phyloP scores from a whole-genome alignment of 1,140 invertebrate species.

The Ptiloglossa arizonensis region DNA sequence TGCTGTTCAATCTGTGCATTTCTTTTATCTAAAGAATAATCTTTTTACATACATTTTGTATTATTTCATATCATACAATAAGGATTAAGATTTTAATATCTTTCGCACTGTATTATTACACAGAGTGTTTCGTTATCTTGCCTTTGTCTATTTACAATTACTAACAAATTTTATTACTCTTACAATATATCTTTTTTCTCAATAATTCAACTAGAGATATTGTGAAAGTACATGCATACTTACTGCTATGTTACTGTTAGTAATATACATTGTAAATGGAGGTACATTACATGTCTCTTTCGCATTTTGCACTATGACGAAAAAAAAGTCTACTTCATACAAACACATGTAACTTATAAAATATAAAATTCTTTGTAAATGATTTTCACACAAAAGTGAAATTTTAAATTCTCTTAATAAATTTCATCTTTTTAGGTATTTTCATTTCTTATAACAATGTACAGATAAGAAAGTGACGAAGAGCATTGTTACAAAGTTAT shows the following conservation, averaged over 20 bases:
- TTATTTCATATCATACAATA: background rate
- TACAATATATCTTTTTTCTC: background rate
- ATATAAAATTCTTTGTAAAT: constrained; percentile 39
- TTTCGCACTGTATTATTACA: background rate
- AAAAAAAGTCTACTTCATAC: constrained; percentile 22
- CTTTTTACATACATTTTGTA: constrained; percentile 16
- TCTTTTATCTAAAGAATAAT: background rate
- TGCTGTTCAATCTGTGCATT: background rate
- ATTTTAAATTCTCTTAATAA: constrained; percentile 43
- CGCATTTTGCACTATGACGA: constrained; percentile 16
- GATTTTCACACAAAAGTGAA: constrained; percentile 47
- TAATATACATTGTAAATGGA: constrained; percentile 17
- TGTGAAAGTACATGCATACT: background rate
- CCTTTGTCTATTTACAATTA: constrained; percentile 11
- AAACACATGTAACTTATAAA: constrained; percentile 23
- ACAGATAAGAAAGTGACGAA: constrained; percentile 31
- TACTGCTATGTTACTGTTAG: constrained; percentile 22
- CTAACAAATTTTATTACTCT: background rate
- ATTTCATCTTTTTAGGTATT: constrained; percentile 53
- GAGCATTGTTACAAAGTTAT: constrained; percentile 19
- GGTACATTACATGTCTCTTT: background rate
- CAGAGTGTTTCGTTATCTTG: constrained; percentile 17
- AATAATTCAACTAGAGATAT: constrained; percentile 1
- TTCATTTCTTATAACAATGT: constrained; percentile 48
- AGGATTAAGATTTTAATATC: constrained; percentile 1